phyloP scores from a whole-genome alignment of 2,113 vertebrate genomes.

The Tretioscincus oriximinensis region DNA sequence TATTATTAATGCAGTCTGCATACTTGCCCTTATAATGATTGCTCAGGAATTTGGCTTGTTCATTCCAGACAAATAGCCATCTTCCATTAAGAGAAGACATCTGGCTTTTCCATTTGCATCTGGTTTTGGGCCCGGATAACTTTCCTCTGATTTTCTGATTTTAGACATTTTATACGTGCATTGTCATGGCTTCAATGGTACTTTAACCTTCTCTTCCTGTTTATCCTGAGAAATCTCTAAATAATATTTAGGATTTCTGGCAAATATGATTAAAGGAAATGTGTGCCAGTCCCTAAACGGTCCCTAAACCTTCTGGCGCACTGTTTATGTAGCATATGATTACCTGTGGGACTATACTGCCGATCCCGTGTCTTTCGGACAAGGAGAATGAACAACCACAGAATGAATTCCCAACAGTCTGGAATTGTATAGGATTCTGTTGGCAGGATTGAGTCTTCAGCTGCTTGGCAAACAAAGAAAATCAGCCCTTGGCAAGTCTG shows the following conservation, averaged over 20 bases:
- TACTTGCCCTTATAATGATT: no score
- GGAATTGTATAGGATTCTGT: background rate
- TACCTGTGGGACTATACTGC: conserved; percentile 27
- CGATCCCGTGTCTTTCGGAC: conserved; percentile 22
- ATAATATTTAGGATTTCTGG: background rate
- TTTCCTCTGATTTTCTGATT: background rate
- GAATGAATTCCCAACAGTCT: conserved; percentile 27
- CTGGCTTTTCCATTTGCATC: background rate
- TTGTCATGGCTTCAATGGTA: no score
- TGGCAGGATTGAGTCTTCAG: conserved; percentile 36
- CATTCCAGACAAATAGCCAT: no score
- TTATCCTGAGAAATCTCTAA: background rate
- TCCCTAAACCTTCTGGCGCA: background rate
- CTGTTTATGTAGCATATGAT: conserved; percentile 5
- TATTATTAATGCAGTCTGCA: no score
- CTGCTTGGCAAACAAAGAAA: conserved; percentile 48
- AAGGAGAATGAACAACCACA: background rate
- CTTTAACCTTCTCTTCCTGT: background rate
- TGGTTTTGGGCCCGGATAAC: background rate
- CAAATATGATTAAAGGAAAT: background rate
- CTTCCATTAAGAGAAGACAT: no score
- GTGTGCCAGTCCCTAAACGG: background rate
- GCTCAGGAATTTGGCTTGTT: no score
- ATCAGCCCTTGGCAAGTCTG: conserved; percentile 48
- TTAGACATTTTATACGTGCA: no score